These are phyloP conservation scores for Bufotes viridis DNA, from an alignment of 2,797 vertebrate species.

Conservation along the genomic window DNA sequence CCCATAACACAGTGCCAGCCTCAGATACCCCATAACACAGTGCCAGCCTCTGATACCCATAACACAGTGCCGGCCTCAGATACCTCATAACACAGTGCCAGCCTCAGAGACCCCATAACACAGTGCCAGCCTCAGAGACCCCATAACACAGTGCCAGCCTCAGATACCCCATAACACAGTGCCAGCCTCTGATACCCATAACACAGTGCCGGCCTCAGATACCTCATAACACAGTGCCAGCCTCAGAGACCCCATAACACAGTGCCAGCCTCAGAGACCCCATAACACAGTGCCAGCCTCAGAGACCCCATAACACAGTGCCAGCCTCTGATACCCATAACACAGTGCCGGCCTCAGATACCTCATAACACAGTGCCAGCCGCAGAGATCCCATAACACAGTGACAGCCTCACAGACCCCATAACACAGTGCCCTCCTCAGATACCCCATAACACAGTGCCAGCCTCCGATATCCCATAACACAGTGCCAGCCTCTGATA, in stretches of 20 bases:
- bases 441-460: no score
- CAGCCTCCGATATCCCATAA: background rate
- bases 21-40: background rate
- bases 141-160: background rate
- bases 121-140: background rate
- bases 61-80: background rate
- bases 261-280: background rate
- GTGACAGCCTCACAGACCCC: no score
- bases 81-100: background rate
- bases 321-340: no score
- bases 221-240: background rate
- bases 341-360: no score
- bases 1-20: background rate
- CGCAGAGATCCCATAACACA: no score
- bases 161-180: background rate
- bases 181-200: background rate
- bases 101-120: background rate
- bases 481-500: background rate
- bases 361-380: no score
- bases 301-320: no score
- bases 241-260: background rate
- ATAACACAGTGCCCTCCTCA: no score
- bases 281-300: no score
- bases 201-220: no score
- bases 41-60: background rate